Base-by-base conservation (phyloP, 1,140 invertebrate species). In the Acromyrmex heyeri region DNA sequence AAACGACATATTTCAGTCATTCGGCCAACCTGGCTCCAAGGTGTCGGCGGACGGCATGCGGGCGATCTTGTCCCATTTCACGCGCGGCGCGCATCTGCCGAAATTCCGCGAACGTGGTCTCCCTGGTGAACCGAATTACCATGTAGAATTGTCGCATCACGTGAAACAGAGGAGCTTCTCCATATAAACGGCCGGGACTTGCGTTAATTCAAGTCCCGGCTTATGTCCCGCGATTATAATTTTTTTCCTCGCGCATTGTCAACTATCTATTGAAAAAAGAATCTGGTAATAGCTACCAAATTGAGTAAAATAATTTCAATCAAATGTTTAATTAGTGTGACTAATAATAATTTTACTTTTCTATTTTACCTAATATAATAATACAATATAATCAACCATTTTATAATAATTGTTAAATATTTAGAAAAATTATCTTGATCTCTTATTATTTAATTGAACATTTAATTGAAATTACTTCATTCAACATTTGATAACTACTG, bases 31-130 rank as follows among this genome's bases (percentile, higher is more conserved):
- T 27, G 53, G 57, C 75, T 64, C 75, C 57, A 50, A 48, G 38
- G 38, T 24, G 65, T 55, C 44, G 48, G 57, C 65, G 79, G 57
- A 21, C 62, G 62, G 65, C 53, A 82, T 85, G 82, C 82, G 82
- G 82, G 82, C 59, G 73, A 85, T 77, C 48, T 85, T 85, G 73
- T 77, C 24, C 82, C 21, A 85, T 77, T 85, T 85, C n/a, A 44
- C 77, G 38, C 12, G 55, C 21, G 16, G 8, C 44, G 7, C 61
- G 73, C 79, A 48, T 62, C 55, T 50, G 67, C 69, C 70, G 55
- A 82, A 82, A 65, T 59, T 72, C 24, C 53, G 18, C 78, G 14
- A 34, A 38, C 48, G 24, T 27, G 61, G 27, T 30, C 7, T 64
- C 61, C 61, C 18, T 8, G 18, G 62, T 24, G 30, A 34, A 10